These are phyloP conservation scores for Schizopygopsis pylzovi DNA, from an alignment of 2,797 vertebrate genomes.

Conservation along the genomic window DNA sequence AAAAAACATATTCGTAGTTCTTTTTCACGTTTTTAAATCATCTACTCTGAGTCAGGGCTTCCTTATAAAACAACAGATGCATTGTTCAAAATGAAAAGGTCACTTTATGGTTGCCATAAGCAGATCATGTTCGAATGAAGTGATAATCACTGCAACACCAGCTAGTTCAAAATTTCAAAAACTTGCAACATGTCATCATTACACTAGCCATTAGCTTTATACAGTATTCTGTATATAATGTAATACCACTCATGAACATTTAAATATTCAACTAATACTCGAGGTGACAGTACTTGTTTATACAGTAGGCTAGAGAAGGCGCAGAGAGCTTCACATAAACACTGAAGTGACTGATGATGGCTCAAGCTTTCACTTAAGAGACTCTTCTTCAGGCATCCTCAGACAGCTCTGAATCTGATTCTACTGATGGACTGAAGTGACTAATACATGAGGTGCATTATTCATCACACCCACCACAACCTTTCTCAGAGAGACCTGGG, in stretches of 20 bases:
- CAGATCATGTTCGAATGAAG: too few relatives aligned
- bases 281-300: neutral
- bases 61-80: neutral
- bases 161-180: neutral
- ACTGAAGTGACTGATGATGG: conserved; percentile 37
- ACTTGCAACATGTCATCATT: neutral
- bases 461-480: conserved; percentile 48
- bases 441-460: conserved; percentile 49
- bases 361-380: conserved; percentile 8
- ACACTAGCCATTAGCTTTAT: neutral
- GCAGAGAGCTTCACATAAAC: neutral
- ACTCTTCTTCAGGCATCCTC: conserved; percentile 26
- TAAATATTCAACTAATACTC: neutral
- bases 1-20: too few relatives aligned
- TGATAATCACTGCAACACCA: neutral
- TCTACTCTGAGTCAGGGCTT: neutral
- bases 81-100: neutral
- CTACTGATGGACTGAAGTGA: conserved; percentile 17
- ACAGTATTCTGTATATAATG: neutral
- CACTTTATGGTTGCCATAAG: too few relatives aligned
- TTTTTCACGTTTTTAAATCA: neutral
- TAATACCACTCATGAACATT: neutral
- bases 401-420: conserved; percentile 33
- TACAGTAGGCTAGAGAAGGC: neutral
- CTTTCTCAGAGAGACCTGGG: conserved; percentile 6